Percentiles rank a stretch among this genome's conserved stretches.
phyloP scores from a whole-genome alignment of 2,888 invertebrate genomes.

The Ennomos erosarius region DNA sequence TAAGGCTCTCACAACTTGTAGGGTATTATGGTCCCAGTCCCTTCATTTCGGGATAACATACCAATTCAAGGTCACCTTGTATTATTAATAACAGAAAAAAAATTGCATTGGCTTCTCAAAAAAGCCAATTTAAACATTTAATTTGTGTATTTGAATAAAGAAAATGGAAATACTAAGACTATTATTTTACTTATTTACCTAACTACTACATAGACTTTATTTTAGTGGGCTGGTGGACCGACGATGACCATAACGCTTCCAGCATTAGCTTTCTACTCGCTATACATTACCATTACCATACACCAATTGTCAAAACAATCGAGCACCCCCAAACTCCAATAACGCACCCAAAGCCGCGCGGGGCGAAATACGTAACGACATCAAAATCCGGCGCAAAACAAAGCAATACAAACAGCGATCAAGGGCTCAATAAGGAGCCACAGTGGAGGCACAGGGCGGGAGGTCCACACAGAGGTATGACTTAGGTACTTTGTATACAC shows the following conservation, averaged over 20 bases:
- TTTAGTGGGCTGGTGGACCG: background rate
- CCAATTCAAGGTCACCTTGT: too few species aligned
- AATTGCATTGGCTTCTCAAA: too few species aligned
- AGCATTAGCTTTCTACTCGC: background rate
- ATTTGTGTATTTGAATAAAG: too few species aligned
- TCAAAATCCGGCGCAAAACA: constrained; percentile 44
- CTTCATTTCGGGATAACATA: too few species aligned
- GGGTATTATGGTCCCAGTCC: too few species aligned
- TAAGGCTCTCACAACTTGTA: too few species aligned
- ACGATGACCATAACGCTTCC: background rate
- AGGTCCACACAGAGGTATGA: background rate
- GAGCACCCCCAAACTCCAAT: constrained; percentile 40
- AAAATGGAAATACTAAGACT: too few species aligned
- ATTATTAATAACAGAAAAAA: too few species aligned
- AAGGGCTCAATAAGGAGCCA: constrained; percentile 27
- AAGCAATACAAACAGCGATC: constrained; percentile 42
- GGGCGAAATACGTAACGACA: constrained; percentile 42
- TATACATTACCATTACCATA: constrained; percentile 20
- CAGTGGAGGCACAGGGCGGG: constrained; percentile 11
- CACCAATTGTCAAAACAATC: constrained; percentile 28
- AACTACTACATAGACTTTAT: too few species aligned
- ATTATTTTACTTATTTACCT: too few species aligned
- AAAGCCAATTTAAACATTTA: too few species aligned
- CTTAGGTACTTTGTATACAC: too few species aligned
- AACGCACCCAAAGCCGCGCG: constrained; percentile 37